Base-by-base conservation (phyloP, 2,888 invertebrate genomes). In the Cosmia trapezina region DNA sequence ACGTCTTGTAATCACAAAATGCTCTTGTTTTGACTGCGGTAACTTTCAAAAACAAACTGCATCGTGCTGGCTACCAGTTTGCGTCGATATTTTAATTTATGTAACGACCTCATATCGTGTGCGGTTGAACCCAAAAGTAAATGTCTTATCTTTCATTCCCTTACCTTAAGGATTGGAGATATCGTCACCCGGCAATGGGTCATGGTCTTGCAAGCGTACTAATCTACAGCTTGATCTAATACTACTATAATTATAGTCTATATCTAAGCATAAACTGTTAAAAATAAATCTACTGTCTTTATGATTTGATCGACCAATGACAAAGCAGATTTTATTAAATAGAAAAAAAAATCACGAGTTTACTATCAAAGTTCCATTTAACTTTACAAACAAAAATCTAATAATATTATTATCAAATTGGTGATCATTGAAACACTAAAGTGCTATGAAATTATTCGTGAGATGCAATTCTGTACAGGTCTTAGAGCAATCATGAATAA, bases 41-140 rank as follows among this genome's bases (percentile, higher is more conserved):
- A 81, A 91, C 91, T 91, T 91, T 91, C 91, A 91, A 90, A 90
- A 90, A 86, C 89, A 89, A 89, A 90, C 87, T 83, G 89, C 88
- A 87, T 87, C 89, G 76, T 69, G 83, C 61, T 66, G 45, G 61
- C 77, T 84, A 86, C 91, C 91, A 88, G 89, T 90, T 89, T 88
- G 82, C 76, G 81, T 86, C 84, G 87, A 88, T 87, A 89, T 88
- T 87, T 89, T 87, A 89, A 89, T 89, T 86, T 86, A 83, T 81
- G 81, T 87, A 85, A 86, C 77, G 81, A 63, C 81, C 69, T 81
- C 68, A 79, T 75, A 76, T 74, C 78, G 76, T 77, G 81, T 70
- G 64, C 63, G 47, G 67, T 73, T 86, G 80, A 83, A 85, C 77
- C 83, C 83, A 84, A 81, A 86, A 83, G 75, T 83, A 78, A 83